Evolutionary conservation across 2,113 vertebrate species (phyloP), one percentile per base, ranked within the genome.

Genomic region (Nibea albiflora): DNA sequence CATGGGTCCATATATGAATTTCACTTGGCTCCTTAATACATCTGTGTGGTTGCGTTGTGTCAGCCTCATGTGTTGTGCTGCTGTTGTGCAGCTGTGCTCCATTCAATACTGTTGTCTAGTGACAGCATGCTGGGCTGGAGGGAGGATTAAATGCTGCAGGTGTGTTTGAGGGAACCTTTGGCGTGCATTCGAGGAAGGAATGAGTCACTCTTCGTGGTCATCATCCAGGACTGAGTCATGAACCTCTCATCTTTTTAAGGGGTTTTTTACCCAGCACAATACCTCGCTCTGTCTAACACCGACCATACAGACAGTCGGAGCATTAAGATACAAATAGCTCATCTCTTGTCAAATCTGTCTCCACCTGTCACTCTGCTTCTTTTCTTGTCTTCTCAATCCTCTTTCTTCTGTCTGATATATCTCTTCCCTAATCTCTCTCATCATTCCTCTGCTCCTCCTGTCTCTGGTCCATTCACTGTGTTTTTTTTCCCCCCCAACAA

Each of bases 171-270:
- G 85, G 83, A 93, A 87, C 91, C 84, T 88, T 90, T 94, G 94
- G 92, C 91, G 22, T 72, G 61, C 49, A 49, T 74, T 76, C 20
- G 71, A 88, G 94, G 94, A 94, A 95, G 90, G 81, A 94, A 85
- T 95, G 95, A 95, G 90, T 95, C 94, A 95, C 80, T 86, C 85
- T 50, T 79, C 81, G 72, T 84, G 81, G 78, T 93, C 85, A 84
- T 90, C 86, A 86, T 93, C 90, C 86, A 91, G 80, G 73, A 83
- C 81, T 94, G 93, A 95, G 89, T 94, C 93, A 94, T 84, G 72
- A 86, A 78, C 67, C 83, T 80, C 80, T 78, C 65, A 67, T 88
- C 86, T 85, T 85, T 85, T 77, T 86, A 63, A 72, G 72, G 76
- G 76, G 63, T 14, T 58, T 90, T 78, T 89, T 85, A 88, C 70